Evolutionary conservation across 2,797 vertebrate species (phyloP).

Genomic region (Schizopygopsis pylzovi): DNA sequence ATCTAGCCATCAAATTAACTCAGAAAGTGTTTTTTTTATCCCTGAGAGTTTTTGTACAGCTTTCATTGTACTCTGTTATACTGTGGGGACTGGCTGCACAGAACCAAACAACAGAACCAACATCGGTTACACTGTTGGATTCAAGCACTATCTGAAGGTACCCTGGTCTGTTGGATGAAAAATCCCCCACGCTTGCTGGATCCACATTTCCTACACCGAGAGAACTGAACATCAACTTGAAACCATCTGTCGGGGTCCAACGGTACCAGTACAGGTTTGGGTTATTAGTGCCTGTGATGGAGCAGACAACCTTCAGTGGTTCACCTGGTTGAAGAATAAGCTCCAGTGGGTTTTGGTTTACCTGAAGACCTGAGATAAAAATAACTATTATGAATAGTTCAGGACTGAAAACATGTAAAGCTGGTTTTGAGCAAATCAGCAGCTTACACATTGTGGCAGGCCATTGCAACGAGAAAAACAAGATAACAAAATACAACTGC

Average conservation of each 20-base stretch:
- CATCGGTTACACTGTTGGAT: conserved; percentile 34
- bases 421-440: background rate
- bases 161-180: conserved; percentile 48
- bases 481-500: conserved; percentile 22
- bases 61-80: conserved; percentile 1
- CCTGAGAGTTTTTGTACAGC: conserved; percentile 53
- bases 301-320: conserved; percentile 51
- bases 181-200: conserved; percentile 40
- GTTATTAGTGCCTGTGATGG: conserved; percentile 40
- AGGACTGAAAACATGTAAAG: background rate
- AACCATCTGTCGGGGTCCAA: conserved; percentile 47
- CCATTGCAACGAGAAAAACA: conserved; percentile 22
- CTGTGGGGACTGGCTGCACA: conserved; percentile 55
- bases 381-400: background rate
- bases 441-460: conserved; percentile 31
- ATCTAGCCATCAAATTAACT: background rate
- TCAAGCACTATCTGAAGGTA: conserved; percentile 46
- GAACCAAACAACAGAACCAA: conserved; percentile 47
- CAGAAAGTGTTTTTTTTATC: background rate
- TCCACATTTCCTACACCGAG: background rate
- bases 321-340: conserved; percentile 31
- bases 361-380: conserved; percentile 37
- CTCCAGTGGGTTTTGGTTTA: conserved; percentile 47
- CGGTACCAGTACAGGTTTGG: conserved; percentile 60
- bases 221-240: conserved; percentile 51